Conservation (phyloP, 2,888 invertebrate species). For the Archaeoteleia sp. region DNA sequence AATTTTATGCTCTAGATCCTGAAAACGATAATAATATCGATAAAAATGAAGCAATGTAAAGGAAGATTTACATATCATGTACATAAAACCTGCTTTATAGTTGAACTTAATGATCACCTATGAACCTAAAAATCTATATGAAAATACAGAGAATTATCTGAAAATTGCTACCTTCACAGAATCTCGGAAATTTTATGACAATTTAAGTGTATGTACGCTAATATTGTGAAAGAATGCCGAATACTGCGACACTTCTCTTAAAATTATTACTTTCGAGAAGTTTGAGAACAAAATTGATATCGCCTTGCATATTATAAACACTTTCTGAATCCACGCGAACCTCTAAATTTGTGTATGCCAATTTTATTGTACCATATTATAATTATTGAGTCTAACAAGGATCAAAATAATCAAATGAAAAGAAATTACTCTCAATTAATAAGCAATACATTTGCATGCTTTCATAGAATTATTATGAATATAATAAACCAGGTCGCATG, state of each 20-base stretch:
- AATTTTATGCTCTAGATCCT: too few relatives aligned
- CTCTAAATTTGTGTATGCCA: conserved; percentile 1
- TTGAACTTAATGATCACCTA: too few relatives aligned
- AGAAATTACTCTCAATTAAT: not conserved
- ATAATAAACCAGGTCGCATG: not conserved
- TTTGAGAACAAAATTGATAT: conserved; percentile 2
- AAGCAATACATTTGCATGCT: not conserved
- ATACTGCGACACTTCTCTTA: not conserved
- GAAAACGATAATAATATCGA: too few relatives aligned
- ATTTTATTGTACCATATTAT: conserved; percentile 6
- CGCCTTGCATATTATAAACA: not conserved
- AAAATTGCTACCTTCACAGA: too few relatives aligned
- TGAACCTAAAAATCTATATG: too few relatives aligned
- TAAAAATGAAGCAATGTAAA: too few relatives aligned
- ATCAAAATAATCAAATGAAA: conserved; percentile 10
- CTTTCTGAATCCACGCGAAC: not conserved
- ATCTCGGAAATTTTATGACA: too few relatives aligned
- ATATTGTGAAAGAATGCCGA: too few relatives aligned
- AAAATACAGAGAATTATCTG: too few relatives aligned
- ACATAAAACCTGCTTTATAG: too few relatives aligned
- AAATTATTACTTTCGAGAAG: not conserved
- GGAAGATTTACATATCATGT: too few relatives aligned
- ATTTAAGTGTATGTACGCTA: too few relatives aligned
- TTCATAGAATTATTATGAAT: not conserved
- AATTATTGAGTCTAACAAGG: conserved; percentile 1